phyloP scores from a whole-genome alignment of 2,113 vertebrate species.

The Pygoscelis antarcticus region DNA sequence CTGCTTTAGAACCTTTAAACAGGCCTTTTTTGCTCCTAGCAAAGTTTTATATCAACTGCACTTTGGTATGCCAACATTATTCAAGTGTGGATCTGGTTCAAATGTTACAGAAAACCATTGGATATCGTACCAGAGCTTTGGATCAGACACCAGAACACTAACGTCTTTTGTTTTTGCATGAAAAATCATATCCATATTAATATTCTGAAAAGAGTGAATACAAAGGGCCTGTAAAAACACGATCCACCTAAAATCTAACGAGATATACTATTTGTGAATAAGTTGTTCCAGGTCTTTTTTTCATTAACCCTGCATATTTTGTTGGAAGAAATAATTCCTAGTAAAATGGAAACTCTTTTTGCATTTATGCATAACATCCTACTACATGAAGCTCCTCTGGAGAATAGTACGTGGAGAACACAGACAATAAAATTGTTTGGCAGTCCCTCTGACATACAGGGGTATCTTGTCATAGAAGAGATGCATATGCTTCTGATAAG shows the following conservation, averaged over 20 bases:
- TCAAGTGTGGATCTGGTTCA: background rate
- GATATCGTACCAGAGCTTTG: background rate
- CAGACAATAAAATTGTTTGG: background rate
- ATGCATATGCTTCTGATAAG: constrained; percentile 1
- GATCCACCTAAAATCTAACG: background rate
- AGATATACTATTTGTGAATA: background rate
- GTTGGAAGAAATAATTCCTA: background rate
- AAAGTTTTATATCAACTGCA: background rate
- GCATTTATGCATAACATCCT: background rate
- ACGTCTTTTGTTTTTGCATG: background rate
- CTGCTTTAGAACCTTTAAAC: background rate
- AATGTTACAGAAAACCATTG: background rate
- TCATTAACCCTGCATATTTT: background rate
- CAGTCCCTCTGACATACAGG: background rate
- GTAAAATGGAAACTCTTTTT: background rate
- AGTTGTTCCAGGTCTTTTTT: background rate
- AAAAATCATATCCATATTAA: background rate
- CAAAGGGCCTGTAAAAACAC: background rate
- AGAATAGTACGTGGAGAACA: background rate
- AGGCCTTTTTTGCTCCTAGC: background rate
- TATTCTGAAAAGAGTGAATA: background rate
- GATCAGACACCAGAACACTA: background rate
- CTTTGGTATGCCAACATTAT: background rate
- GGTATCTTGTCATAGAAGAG: background rate
- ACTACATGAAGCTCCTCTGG: background rate